Conservation (phyloP, 2,888 invertebrate genomes). For the Ophion obscuratus region DNA sequence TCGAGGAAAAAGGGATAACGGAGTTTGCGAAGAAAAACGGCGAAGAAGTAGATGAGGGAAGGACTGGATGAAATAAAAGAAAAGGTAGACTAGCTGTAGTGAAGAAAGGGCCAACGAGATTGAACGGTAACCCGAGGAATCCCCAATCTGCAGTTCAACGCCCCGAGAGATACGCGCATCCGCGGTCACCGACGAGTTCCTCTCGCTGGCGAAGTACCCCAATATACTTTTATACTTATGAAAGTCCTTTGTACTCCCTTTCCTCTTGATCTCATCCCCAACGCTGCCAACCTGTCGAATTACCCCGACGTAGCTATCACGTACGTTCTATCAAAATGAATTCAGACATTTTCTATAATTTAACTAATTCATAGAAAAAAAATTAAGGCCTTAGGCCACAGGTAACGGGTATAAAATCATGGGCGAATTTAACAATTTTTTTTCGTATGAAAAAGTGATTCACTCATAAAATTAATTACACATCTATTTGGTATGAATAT, state of each 20-base stretch:
- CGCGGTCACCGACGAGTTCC: background rate
- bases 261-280: background rate
- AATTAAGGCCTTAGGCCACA: too few species aligned
- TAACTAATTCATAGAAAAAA: too few species aligned
- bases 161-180: conserved; percentile 40
- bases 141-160: conserved; percentile 70
- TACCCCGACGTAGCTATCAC: background rate
- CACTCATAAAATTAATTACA: too few species aligned
- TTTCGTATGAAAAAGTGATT: too few species aligned
- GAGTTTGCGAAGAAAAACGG: background rate
- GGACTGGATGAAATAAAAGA: conserved; percentile 24
- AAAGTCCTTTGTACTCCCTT: conserved; percentile 4
- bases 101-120: conserved; percentile 38
- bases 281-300: background rate
- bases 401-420: too few species aligned
- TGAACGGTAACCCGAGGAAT: conserved; percentile 62
- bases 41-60: conserved; percentile 5
- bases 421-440: too few species aligned
- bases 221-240: conserved; percentile 30
- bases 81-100: background rate
- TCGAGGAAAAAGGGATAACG: background rate
- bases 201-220: background rate
- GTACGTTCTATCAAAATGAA: conserved; percentile 1
- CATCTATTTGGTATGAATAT: too few species aligned
- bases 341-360: background rate